Base-by-base conservation (phyloP, 2,888 invertebrate genomes). In the Therioaphis trifolii region DNA sequence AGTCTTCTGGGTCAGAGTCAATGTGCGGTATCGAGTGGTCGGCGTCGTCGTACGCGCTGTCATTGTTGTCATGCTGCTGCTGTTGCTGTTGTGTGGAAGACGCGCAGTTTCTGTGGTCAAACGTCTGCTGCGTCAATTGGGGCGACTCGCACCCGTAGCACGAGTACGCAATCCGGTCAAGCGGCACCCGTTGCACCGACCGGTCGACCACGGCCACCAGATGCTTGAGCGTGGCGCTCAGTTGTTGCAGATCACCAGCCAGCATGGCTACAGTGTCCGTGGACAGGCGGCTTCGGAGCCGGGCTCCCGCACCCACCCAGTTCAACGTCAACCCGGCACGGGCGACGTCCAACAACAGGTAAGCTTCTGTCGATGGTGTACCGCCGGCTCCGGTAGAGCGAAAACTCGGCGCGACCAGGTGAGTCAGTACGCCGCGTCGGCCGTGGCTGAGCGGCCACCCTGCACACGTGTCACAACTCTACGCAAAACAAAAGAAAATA, bases 1-100 rank as follows among this genome's bases (percentile, higher is more conserved):
- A 91, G 91, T 82, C 82, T 88, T 93, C 93, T 87, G 93, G 93
- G 87, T 93, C 93, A 88, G 93, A 93, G 89, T 93, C 93, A 87
- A 93, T 93, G 88, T 93, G 93, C 85, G 93, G 93, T 89, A 93
- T 93, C 68, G 91, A 90, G 46, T 92, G 92, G 78, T 92, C 93
- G 87, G 92, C 89, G 88, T 92, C 40, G 7, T 35, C 92, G 88
- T 92, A 92, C 46, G 86, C 86, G 75, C 87, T 58, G 85, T 84
- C 52, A 87, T 55, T 75, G 86, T 87, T 49, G 72, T 43, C 18
- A 46, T 11, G 18, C 2, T 21, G 40, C 24, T 43, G 43, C 3
- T 35, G 52, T 15, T 11, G 29, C 18, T 14, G 72, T n/a, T n/a
- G n/a, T n/a, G n/a, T n/a, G n/a, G n/a, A n/a, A n/a, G n/a, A n/a